Evolutionary conservation across 2,797 vertebrate species (phyloP).

Genomic region (Psittacula derbiana): DNA sequence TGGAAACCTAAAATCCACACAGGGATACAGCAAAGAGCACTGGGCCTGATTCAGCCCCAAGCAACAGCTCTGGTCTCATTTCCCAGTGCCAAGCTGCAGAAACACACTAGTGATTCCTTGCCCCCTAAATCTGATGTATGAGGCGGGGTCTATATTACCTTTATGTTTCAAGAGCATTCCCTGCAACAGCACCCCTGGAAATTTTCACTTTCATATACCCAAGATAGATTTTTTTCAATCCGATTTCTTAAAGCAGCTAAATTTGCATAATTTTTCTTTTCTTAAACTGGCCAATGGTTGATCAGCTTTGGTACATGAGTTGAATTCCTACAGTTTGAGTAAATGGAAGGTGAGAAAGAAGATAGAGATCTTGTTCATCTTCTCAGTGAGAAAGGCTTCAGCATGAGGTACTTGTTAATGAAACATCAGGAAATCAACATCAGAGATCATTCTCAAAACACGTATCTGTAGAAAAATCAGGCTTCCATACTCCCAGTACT

Average conservation of each 20-base stretch:
- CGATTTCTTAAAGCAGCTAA: background rate
- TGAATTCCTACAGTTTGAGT: background rate
- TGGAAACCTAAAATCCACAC: background rate
- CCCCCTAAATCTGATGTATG: background rate
- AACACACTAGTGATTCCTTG: fast-evolving
- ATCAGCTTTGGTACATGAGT: background rate
- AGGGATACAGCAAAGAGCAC: too few species aligned
- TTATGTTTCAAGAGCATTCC: background rate
- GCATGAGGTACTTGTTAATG: background rate
- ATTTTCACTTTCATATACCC: background rate
- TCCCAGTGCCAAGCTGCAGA: background rate
- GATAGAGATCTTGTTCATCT: background rate
- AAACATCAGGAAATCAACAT: background rate
- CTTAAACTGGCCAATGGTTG: background rate
- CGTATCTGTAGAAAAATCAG: background rate
- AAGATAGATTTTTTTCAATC: background rate
- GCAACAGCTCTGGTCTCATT: background rate
- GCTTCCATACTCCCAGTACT: background rate
- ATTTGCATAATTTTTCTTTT: background rate
- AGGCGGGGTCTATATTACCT: background rate
- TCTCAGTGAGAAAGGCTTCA: background rate
- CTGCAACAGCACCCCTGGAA: background rate
- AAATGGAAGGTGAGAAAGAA: background rate
- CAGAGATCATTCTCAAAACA: background rate
- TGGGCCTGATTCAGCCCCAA: fast-evolving